Evolutionary conservation across 2,888 invertebrate species (phyloP).

Genomic region (Digitonthophagus gazella): DNA sequence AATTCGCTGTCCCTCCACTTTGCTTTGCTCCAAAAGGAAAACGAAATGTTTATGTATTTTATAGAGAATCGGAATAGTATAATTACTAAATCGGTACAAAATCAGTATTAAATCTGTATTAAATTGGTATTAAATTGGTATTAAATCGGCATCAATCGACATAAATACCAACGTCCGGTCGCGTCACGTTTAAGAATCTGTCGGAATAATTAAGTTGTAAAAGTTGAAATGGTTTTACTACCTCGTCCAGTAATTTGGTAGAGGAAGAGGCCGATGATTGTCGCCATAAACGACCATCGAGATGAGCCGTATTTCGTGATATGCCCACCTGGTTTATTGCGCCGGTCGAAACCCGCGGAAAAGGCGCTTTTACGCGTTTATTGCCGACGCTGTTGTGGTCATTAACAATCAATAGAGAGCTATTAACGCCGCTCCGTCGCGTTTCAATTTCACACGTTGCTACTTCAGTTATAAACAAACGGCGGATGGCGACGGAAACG

Average conservation of each 20-base stretch:
- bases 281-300: background rate
- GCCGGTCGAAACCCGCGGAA: background rate
- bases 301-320: background rate
- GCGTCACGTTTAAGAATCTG: background rate
- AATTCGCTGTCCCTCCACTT: background rate
- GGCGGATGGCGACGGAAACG: constrained; percentile 16
- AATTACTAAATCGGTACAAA: too few relatives aligned
- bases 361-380: background rate
- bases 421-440: background rate
- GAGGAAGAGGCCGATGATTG: background rate
- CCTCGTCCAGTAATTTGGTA: background rate
- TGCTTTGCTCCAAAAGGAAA: background rate
- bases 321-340: background rate
- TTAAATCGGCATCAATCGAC: background rate
- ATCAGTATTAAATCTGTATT: too few relatives aligned
- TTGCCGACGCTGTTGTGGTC: background rate
- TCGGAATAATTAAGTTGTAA: background rate
- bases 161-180: too few relatives aligned
- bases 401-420: background rate
- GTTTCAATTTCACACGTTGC: background rate
- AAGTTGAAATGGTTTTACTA: background rate
- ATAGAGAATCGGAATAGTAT: too few relatives aligned
- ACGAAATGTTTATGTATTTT: too few relatives aligned
- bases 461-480: background rate
- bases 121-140: too few relatives aligned